Evolutionary conservation across 2,888 invertebrate genomes (phyloP).

Genomic region (Phyllotreta cruciferae): DNA sequence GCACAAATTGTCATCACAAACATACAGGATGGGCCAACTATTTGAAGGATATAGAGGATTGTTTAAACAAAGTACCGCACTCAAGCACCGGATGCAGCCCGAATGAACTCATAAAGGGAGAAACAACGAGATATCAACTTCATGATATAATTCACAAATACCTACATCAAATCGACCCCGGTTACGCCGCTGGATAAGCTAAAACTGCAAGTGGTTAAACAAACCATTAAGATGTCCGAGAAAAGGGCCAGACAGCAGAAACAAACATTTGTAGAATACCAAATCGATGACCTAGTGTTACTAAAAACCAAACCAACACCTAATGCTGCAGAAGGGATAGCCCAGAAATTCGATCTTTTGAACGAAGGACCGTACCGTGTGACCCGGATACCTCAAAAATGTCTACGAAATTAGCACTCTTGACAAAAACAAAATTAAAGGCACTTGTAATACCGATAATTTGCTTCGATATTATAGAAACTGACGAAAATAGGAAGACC

Average conservation of each 20-base stretch:
- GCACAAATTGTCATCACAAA: too few species aligned
- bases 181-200: background rate
- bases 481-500: background rate
- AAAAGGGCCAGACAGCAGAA: too few species aligned
- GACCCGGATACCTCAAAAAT: background rate
- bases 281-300: too few species aligned
- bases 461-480: background rate
- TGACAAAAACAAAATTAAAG: background rate
- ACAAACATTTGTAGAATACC: too few species aligned
- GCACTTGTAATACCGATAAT: constrained; percentile 2
- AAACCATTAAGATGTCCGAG: too few species aligned
- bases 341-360: background rate
- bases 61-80: background rate
- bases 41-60: background rate
- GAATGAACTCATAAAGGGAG: background rate
- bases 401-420: background rate
- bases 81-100: constrained; percentile 3
- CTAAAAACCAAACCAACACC: too few species aligned
- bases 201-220: background rate
- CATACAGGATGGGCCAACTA: constrained; percentile 1
- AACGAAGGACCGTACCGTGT: background rate
- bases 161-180: too few species aligned
- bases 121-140: too few species aligned
- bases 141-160: too few species aligned
- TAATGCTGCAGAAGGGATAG: too few species aligned